phyloP scores from a whole-genome alignment of 2,113 vertebrate genomes.

The Trematocara stigmaticum region DNA sequence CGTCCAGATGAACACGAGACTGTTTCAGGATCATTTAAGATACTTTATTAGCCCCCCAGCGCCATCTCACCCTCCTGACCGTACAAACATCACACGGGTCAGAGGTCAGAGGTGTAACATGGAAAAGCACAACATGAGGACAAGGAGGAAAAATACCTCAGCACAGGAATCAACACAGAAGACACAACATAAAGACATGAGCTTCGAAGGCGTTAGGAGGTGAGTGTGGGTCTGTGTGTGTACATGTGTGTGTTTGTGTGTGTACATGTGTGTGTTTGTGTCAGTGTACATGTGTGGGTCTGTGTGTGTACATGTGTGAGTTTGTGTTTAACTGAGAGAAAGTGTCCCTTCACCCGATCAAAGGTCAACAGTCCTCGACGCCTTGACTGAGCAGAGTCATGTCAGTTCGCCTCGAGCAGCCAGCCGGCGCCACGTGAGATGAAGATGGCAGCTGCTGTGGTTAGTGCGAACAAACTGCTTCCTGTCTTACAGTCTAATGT shows the following conservation, averaged over 20 bases:
- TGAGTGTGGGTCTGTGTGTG: background rate
- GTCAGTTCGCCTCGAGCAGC: rapidly evolving
- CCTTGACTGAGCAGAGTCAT: background rate
- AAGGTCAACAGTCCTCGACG: background rate
- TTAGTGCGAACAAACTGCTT: background rate
- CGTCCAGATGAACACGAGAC: background rate
- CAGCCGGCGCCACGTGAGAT: rapidly evolving
- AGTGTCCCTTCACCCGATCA: background rate
- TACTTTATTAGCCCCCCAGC: background rate
- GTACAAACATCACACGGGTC: background rate
- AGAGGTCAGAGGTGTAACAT: background rate
- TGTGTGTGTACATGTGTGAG: too few species aligned
- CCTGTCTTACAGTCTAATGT: background rate
- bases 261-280: too few species aligned
- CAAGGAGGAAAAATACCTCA: background rate
- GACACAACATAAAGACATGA: background rate
- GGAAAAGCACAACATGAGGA: background rate
- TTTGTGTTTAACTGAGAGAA: background rate
- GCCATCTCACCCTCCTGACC: background rate
- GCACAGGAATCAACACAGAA: background rate
- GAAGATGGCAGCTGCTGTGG: background rate
- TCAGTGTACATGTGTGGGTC: too few species aligned
- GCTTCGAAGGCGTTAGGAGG: rapidly evolving
- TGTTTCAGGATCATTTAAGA: background rate
- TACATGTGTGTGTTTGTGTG: too few species aligned